phyloP scores from a whole-genome alignment of 2,888 invertebrate species.

The Teleiodes luculella region DNA sequence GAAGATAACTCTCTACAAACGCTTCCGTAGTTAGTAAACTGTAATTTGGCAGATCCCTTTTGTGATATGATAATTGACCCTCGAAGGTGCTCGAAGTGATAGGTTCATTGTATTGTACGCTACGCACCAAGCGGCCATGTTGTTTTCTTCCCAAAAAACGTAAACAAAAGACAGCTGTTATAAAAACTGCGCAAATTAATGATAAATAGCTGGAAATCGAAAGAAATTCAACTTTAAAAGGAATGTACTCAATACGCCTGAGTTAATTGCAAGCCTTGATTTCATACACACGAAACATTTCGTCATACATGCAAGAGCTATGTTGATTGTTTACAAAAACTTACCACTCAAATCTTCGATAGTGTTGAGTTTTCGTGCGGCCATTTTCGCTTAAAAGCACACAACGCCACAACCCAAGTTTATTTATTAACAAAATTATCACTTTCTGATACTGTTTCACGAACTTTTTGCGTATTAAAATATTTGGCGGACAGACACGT shows the following conservation, averaged over 20 bases:
- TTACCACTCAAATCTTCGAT: constrained; percentile 73
- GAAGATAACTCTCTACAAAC: background rate
- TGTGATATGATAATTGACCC: background rate
- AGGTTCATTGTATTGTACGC: background rate
- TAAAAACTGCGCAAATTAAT: constrained; percentile 32
- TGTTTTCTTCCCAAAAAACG: constrained; percentile 19
- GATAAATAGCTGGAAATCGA: background rate
- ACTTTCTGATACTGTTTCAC: constrained; percentile 31
- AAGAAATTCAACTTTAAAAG: background rate
- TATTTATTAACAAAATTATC: constrained; percentile 29
- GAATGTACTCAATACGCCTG: constrained; percentile 21
- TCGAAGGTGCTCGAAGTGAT: background rate
- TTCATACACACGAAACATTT: constrained; percentile 39
- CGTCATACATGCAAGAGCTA: constrained; percentile 44
- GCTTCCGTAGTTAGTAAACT: background rate
- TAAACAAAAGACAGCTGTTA: constrained; percentile 38
- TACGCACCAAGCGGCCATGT: constrained; percentile 5
- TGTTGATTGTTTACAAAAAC: constrained; percentile 56
- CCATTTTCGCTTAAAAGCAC: constrained; percentile 47
- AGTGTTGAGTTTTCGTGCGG: constrained; percentile 68
- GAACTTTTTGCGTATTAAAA: constrained; percentile 29
- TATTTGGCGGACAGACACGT: constrained; percentile 19
- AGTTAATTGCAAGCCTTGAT: constrained; percentile 31
- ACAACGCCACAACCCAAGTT: constrained; percentile 32
- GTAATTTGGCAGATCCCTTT: background rate